A percentile compares a stretch with the other conserved stretches of the same genome.
Conservation (phyloP, 2,113 vertebrate species). For the Mesitornis unicolor region DNA sequence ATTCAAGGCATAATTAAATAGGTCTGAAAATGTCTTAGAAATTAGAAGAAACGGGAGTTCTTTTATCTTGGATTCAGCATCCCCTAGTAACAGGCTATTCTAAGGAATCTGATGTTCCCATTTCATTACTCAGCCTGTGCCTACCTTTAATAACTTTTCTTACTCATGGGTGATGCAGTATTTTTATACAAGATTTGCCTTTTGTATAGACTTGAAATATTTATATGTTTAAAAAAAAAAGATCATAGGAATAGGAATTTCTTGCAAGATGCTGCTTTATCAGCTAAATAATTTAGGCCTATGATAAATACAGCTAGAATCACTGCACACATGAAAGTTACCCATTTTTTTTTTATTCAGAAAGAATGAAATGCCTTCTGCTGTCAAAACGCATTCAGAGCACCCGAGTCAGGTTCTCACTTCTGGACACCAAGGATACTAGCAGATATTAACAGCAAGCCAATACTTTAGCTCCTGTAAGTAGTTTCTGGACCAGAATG, state of each 20-base stretch:
- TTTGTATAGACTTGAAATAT: conserved; percentile 39
- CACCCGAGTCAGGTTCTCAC: not conserved
- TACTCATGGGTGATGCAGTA: not conserved
- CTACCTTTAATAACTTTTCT: conserved; percentile 32
- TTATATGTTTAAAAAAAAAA: not conserved
- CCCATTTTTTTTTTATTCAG: not conserved
- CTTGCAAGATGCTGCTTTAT: conserved; percentile 2
- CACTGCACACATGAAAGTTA: not conserved
- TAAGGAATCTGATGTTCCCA: conserved; percentile 14
- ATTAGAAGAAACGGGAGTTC: conserved; percentile 1
- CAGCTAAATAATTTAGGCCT: conserved; percentile 43
- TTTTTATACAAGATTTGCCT: conserved; percentile 28
- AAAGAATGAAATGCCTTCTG: not conserved
- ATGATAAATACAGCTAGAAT: conserved; percentile 1
- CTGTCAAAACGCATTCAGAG: accelerated
- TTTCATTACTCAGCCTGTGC: conserved; percentile 6
- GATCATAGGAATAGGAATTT: not conserved
- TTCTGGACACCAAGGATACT: not conserved
- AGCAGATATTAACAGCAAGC: not conserved
- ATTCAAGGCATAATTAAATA: conserved; percentile 19
- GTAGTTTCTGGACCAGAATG: not conserved
- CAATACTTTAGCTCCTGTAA: not conserved
- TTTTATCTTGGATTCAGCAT: conserved; percentile 27
- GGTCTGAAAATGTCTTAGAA: not conserved
- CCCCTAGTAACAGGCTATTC: conserved; percentile 33